These are phyloP conservation scores for Catharus bicknelli DNA, from an alignment of 2,113 vertebrate genomes.

Conservation along the genomic window DNA sequence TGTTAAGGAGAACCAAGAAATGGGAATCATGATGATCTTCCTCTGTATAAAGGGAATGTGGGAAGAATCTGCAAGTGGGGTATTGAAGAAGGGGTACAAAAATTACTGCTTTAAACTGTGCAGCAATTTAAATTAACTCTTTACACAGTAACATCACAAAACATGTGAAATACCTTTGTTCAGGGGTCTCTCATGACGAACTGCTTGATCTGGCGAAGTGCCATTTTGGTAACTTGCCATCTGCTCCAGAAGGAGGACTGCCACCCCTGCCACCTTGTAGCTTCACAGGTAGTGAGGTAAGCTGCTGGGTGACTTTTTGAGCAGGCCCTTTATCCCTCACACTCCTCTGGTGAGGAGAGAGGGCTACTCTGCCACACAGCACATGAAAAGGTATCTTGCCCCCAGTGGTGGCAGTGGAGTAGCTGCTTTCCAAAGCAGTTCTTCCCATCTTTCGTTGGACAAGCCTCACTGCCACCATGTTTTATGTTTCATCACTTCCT, in stretches of 20 bases:
- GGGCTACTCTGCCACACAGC: not conserved
- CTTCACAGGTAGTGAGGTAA: conserved; percentile 97
- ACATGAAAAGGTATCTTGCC: not conserved
- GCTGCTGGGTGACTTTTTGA: not conserved
- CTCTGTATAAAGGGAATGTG: fast-evolving
- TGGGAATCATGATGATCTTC: not conserved
- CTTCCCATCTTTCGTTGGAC: not conserved
- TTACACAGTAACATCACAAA: not conserved
- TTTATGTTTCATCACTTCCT: not conserved
- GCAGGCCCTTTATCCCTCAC: not conserved
- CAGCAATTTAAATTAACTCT: not conserved
- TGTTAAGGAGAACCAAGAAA: not conserved
- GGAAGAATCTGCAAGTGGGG: not conserved
- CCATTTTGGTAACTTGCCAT: conserved; percentile 91
- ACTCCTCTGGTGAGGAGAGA: not conserved
- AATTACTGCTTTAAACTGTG: not conserved
- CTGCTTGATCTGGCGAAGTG: conserved; percentile 89
- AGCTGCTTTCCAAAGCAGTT: not conserved
- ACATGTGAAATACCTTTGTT: conserved; percentile 23
- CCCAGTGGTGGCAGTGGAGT: fast-evolving
- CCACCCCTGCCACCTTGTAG: conserved; percentile 83
- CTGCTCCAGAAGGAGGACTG: conserved; percentile 79
- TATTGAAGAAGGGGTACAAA: not conserved
- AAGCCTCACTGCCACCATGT: not conserved
- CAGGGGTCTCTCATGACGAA: conserved; percentile 89